A percentile compares a stretch with the other conserved stretches of the same genome.
phyloP scores from a whole-genome alignment of 2,113 vertebrate species.

The Epinephelus fuscoguttatus region DNA sequence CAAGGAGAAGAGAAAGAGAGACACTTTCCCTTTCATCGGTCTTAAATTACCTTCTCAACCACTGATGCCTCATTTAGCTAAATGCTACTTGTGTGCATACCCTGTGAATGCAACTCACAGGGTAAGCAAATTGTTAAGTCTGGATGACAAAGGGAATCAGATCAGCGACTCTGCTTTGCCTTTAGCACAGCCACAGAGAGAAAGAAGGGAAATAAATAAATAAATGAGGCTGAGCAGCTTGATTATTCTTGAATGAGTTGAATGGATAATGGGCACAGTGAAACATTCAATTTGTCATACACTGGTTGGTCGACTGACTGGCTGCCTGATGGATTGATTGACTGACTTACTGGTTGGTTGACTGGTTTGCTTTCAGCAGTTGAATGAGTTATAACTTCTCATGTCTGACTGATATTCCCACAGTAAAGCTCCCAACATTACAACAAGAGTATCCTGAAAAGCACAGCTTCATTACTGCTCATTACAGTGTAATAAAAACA shows the following conservation, averaged over 20 bases:
- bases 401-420: slow-evolving; percentile 44
- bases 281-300: slow-evolving; percentile 69
- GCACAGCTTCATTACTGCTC: slow-evolving; percentile 18
- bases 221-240: slow-evolving; percentile 12
- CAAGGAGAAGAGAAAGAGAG: background rate
- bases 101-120: slow-evolving; percentile 21
- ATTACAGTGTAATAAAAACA: slow-evolving; percentile 2
- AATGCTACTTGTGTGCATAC: slow-evolving; percentile 44
- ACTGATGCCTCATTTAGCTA: slow-evolving; percentile 53
- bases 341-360: slow-evolving; percentile 45
- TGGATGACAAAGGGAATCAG: slow-evolving; percentile 58
- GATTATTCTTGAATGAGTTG: slow-evolving; percentile 67
- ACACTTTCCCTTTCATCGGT: slow-evolving; percentile 7
- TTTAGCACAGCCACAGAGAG: slow-evolving; percentile 20
- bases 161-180: slow-evolving; percentile 45
- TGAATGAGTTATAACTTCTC: slow-evolving; percentile 41
- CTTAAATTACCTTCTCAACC: slow-evolving; percentile 49
- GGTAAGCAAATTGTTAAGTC: slow-evolving; percentile 38
- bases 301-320: slow-evolving; percentile 39
- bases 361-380: slow-evolving; percentile 42
- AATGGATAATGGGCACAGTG: slow-evolving; percentile 60
- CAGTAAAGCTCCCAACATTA: slow-evolving; percentile 12
- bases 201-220: background rate
- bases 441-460: slow-evolving; percentile 4
- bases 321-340: slow-evolving; percentile 43